Percentiles rank a stretch among this genome's conserved stretches.
Conservation (phyloP, 2,888 invertebrate genomes). For the Argyresthia goedartella region DNA sequence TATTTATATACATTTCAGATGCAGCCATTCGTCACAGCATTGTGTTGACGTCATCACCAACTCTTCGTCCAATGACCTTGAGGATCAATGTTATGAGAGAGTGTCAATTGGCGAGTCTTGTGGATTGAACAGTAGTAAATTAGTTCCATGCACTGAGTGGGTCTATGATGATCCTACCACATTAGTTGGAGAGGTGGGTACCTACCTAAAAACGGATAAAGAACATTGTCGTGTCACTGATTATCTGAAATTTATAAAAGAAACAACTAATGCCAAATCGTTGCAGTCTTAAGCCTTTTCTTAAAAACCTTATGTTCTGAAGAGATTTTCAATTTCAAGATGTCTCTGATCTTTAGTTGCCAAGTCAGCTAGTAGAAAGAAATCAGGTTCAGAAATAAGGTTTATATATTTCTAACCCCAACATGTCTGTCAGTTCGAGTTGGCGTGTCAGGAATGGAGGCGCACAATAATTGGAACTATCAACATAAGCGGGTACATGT, state of each 20-base stretch:
- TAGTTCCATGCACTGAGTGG: slow-evolving; percentile 16
- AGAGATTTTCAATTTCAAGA: too few relatives aligned
- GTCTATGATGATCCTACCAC: slow-evolving; percentile 19
- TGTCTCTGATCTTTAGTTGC: too few relatives aligned
- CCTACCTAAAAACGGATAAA: neutral
- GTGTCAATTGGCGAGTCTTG: neutral
- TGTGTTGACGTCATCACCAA: slow-evolving; percentile 6
- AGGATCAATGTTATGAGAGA: neutral
- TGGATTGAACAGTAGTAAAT: slow-evolving; percentile 6
- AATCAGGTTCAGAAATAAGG: too few relatives aligned
- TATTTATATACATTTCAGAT: slow-evolving; percentile 14
- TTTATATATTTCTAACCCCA: slow-evolving; percentile 12
- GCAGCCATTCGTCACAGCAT: slow-evolving; percentile 13
- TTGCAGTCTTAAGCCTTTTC: too few relatives aligned
- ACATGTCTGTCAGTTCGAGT: slow-evolving; percentile 58
- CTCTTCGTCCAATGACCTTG: neutral
- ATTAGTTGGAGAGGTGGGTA: slow-evolving; percentile 21
- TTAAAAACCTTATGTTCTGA: too few relatives aligned
- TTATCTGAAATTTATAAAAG: too few relatives aligned
- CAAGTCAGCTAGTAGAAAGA: too few relatives aligned
- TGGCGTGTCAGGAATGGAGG: slow-evolving; percentile 79
- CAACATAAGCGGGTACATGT: slow-evolving; percentile 78
- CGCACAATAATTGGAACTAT: slow-evolving; percentile 78
- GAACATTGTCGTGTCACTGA: too few relatives aligned
- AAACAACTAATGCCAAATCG: too few relatives aligned